A percentile compares a stretch with the other conserved stretches of the same genome.
phyloP scores from a whole-genome alignment of 1,140 invertebrate species.

The Dendrolimus punctatus region DNA sequence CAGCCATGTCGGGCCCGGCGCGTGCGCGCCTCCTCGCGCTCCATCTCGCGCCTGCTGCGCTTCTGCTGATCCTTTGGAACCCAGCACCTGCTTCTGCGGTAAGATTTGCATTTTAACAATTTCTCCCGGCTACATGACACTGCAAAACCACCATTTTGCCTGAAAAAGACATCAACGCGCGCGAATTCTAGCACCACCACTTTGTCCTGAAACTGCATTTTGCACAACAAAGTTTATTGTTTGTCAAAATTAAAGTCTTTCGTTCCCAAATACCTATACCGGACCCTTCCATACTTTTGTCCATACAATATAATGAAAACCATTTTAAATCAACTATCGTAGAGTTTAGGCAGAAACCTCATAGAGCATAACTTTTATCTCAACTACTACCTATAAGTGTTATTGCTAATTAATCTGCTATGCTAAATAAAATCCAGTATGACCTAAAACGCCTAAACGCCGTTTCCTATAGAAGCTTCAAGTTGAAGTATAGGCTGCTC shows the following conservation, averaged over 20 bases:
- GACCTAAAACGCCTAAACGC: too few species aligned
- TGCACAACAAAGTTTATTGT: not conserved
- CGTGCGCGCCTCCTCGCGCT: constrained; percentile 47
- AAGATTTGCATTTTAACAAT: constrained; percentile 15
- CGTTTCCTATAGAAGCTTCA: too few species aligned
- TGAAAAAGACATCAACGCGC: constrained; percentile 58
- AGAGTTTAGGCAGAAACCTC: too few species aligned
- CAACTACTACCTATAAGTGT: too few species aligned
- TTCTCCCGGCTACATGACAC: not conserved
- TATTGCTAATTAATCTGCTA: too few species aligned
- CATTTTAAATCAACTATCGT: too few species aligned
- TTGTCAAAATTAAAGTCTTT: not conserved
- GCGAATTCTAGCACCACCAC: not conserved
- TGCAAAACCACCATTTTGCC: constrained; percentile 1
- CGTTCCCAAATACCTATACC: too few species aligned
- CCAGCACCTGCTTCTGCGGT: constrained; percentile 45
- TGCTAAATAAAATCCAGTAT: too few species aligned
- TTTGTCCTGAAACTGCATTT: constrained; percentile 1
- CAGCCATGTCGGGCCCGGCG: constrained; percentile 60
- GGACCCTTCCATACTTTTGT: too few species aligned
- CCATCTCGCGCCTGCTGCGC: constrained; percentile 36
- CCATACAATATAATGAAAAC: too few species aligned
- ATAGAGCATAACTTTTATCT: too few species aligned
- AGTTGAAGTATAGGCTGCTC: too few species aligned
- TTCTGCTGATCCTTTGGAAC: constrained; percentile 45